Base-by-base conservation (phyloP, 2,113 vertebrate genomes). In the Siniperca chuatsi region DNA sequence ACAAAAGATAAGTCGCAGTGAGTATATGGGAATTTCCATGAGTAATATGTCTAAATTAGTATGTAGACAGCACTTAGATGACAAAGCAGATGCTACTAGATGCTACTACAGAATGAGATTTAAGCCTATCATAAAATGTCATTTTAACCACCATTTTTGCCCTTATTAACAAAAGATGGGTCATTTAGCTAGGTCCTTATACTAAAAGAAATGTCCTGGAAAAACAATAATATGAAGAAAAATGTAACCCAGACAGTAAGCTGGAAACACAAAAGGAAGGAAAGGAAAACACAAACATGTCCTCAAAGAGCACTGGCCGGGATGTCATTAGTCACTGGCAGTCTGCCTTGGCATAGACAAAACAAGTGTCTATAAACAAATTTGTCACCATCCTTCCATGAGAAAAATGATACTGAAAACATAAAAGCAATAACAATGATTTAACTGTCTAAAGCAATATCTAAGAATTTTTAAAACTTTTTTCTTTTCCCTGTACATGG, bases 311-410 rank as follows among this genome's bases (percentile, higher is more conserved):
- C 0, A 0, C 46, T 20, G 2, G 12, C 40, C 25, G 35, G 55
- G 74, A 79, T 60, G 72, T 65, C 67, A 78, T 87, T 76, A 87
- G 65, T 86, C 75, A 78, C 46, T 86, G 87, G 70, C 79, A 75
- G 72, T 37, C 77, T 83, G 79, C 79, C 77, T 44, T 42, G 52
- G 71, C 33, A 78, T 1, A 82, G 89, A 86, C 79, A 79, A 86
- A 86, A 86, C 84, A 80, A 85, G 61, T 23, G 52, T 64, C 81
- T 15, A n/a, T 37, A 82, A 75, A 85, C 60, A 87, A 77, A 77
- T 29, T 29, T 48, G 60, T 76, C 46, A 65, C 25, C 29, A 50
- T 72, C 1, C 46, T 25, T 35, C 55, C 16, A 64, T 16, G 37
- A 77, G 57, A 79, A 78, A 77, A 37, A 84, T 11, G 1, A 21